A percentile compares a stretch with the other conserved stretches of the same genome.
These are phyloP conservation scores for Esox niger DNA, from an alignment of 2,113 vertebrate species.

Conservation along the genomic window DNA sequence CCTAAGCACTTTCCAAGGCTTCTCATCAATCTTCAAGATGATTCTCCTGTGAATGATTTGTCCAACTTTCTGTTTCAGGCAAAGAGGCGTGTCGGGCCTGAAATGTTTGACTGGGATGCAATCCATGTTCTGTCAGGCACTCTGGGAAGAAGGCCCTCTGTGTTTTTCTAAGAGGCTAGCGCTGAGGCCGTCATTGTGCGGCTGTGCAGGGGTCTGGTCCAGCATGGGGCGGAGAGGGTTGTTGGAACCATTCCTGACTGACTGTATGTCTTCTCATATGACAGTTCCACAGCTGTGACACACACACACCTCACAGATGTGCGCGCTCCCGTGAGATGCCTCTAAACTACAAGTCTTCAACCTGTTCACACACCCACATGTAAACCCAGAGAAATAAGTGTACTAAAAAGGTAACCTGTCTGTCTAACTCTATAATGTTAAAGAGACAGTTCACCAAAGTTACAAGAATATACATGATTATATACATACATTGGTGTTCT, in stretches of 20 bases:
- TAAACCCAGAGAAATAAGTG: too few species aligned
- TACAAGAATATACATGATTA: too few species aligned
- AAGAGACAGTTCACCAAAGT: too few species aligned
- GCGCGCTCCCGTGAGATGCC: background rate
- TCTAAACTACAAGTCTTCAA: background rate
- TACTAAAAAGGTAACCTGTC: too few species aligned
- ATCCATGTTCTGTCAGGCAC: slow-evolving; percentile 32
- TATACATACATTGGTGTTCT: too few species aligned
- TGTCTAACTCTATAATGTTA: too few species aligned
- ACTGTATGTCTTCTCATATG: too few species aligned
- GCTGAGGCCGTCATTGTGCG: too few species aligned
- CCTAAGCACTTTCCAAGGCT: slow-evolving; percentile 3
- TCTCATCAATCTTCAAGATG: slow-evolving; percentile 10
- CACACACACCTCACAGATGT: slow-evolving; percentile 6
- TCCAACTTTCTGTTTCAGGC: background rate
- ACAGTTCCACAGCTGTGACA: too few species aligned
- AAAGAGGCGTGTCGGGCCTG: slow-evolving; percentile 21
- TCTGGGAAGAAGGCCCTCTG: slow-evolving; percentile 29
- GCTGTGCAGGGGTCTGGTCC: slow-evolving; percentile 8
- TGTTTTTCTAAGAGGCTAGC: too few species aligned
- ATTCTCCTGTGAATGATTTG: slow-evolving; percentile 1
- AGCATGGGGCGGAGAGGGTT: slow-evolving; percentile 15
- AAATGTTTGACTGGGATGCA: slow-evolving; percentile 24
- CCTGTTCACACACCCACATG: background rate
- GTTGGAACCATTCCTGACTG: too few species aligned